phyloP scores from a whole-genome alignment of 37 sponge, comb jelly and placozoan species.

The Beroe forskalii region DNA sequence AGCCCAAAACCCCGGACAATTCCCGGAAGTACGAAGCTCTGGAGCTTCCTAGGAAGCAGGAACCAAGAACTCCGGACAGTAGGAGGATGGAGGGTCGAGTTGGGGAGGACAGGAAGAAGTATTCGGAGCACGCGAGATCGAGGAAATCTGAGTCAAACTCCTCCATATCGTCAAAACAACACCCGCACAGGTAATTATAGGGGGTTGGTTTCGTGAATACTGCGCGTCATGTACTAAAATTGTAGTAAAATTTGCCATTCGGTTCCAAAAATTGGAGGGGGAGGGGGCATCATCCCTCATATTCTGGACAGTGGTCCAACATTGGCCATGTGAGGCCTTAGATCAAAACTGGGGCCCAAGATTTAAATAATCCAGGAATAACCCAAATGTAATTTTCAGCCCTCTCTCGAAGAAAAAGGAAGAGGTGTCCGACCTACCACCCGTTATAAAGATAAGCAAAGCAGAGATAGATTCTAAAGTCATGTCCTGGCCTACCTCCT shows the following conservation, averaged over 20 bases:
- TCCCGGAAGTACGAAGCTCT: background rate
- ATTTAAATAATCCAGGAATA: too few species aligned
- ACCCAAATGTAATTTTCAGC: too few species aligned
- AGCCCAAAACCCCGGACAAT: background rate
- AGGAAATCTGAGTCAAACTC: constrained; percentile 47
- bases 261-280: too few species aligned
- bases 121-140: background rate
- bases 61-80: background rate
- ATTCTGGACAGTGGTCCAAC: too few species aligned
- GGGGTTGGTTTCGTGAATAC: too few species aligned
- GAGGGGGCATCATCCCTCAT: too few species aligned
- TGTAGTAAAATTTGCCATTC: too few species aligned
- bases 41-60: background rate
- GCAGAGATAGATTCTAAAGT: constrained; percentile 60
- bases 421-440: constrained; percentile 46
- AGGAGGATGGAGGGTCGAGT: background rate
- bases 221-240: too few species aligned
- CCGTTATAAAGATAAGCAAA: constrained; percentile 61
- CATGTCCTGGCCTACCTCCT: constrained; percentile 57
- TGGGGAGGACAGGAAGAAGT: background rate
- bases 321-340: too few species aligned
- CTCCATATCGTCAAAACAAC: constrained; percentile 10
- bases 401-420: background rate
- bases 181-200: constrained; percentile 34
- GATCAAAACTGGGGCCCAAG: too few species aligned